Conservation (phyloP, 2,113 vertebrate genomes). For the Elachura formosa region DNA sequence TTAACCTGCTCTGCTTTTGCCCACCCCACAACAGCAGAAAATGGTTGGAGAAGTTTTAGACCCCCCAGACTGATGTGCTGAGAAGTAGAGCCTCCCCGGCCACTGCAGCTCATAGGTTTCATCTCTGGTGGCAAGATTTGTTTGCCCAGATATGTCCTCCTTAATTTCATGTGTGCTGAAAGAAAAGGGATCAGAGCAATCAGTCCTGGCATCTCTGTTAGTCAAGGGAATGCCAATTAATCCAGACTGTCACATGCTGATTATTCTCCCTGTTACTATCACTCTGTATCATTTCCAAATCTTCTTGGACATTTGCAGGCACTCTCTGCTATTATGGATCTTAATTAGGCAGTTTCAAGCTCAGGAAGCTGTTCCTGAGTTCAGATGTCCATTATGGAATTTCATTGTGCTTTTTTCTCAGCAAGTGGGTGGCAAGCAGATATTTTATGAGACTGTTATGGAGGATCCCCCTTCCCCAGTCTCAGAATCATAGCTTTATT, state of each 20-base stretch:
- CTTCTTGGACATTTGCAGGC: not conserved
- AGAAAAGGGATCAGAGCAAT: not conserved
- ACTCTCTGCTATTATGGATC: not conserved
- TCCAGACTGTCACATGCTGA: not conserved
- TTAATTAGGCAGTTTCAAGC: not conserved
- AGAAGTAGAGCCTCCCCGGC: not conserved
- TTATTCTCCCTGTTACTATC: not conserved
- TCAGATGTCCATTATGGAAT: not conserved
- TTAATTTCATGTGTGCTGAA: not conserved
- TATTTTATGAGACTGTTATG: rapidly evolving
- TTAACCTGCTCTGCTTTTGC: not conserved
- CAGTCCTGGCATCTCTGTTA: not conserved
- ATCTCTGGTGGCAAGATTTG: not conserved
- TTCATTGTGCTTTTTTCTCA: not conserved
- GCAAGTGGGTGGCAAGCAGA: not conserved
- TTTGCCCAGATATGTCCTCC: not conserved
- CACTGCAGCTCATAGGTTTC: not conserved
- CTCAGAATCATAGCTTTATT: not conserved
- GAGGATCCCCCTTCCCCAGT: not conserved
- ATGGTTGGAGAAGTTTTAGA: not conserved
- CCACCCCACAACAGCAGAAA: not conserved
- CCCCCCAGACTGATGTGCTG: not conserved
- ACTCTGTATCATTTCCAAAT: not conserved
- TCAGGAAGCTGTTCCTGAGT: not conserved
- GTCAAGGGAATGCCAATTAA: not conserved